Base-by-base conservation (phyloP, 2,113 vertebrate species). In the Hirundichthys speculiger region DNA sequence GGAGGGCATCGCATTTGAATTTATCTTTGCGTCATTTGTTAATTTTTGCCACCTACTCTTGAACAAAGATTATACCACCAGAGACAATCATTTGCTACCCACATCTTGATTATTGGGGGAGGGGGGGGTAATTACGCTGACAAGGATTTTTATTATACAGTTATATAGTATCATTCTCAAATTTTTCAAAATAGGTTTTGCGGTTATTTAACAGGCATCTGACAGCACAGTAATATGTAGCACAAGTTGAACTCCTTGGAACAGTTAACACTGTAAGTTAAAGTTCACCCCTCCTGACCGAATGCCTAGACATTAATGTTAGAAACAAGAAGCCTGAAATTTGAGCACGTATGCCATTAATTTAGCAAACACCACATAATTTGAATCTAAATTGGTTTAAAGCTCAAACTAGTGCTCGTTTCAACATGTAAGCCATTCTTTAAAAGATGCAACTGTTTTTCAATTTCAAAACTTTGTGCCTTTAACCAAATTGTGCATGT, bases 21-120 rank as follows among this genome's bases (percentile, higher is more conserved):
- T 67, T 15, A 39, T 78, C 55, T 75, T 75, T 49, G 64, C 63
- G 64, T 69, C 2, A 50, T 75, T 83, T 76, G 52, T 67, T 4
- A 24, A 45, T 75, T 58, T 77, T 83, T 79, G 45, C 65, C 24
- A 47, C 69, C 12, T 18, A 39, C 19, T 38, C 14, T 61, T 62
- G 13, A 47, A 11, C 18, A 54, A 27, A 54, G 11, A 45, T 12
- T 19, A 3, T 19, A 19, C 18, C 18, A 45, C 15, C 30, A 9
- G 6, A 34, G 27, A 27, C 3, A 27, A 34, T 34, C 4, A 34
- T 34, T 34, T 34, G 30, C 30, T 34, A 34, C 30, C 7, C 30
- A 34, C 30, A 34, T 34, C 30, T 34, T 34, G 30, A 34, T n/a
- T n/a, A n/a, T n/a, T 34, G 30, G 30, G 30, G 30, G 6, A 34